These are phyloP conservation scores for Dufourea novaeangliae DNA, from an alignment of 1,140 invertebrate genomes.

Conservation along the genomic window DNA sequence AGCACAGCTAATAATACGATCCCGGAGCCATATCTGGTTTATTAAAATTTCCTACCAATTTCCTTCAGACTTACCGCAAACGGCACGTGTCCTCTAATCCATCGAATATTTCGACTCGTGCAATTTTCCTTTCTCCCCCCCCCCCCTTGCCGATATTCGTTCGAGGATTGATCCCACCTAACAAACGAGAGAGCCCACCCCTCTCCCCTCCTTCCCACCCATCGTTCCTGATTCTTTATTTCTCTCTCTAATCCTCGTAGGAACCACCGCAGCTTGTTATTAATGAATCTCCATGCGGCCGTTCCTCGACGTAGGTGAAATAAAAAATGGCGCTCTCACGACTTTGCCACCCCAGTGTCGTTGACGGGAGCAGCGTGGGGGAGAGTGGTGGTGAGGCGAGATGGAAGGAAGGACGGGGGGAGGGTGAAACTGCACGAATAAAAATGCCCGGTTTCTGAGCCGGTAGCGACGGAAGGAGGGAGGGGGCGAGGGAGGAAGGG, in stretches of 20 bases:
- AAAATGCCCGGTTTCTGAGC: slow-evolving; percentile 78
- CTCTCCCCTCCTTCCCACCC: neutral
- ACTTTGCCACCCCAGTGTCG: slow-evolving; percentile 72
- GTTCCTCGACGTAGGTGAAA: slow-evolving; percentile 62
- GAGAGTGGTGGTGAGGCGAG: slow-evolving; percentile 59
- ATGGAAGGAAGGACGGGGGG: slow-evolving; percentile 63
- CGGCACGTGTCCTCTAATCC: slow-evolving; percentile 54
- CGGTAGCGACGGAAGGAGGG: slow-evolving; percentile 6
- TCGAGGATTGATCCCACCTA: slow-evolving; percentile 46
- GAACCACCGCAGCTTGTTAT: slow-evolving; percentile 69
- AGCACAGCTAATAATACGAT: neutral
- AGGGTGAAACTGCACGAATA: slow-evolving; percentile 77
- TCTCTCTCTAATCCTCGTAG: slow-evolving; percentile 69
- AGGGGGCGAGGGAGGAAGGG: neutral
- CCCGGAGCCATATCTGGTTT: slow-evolving; percentile 13
- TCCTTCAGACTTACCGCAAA: slow-evolving; percentile 20
- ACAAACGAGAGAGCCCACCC: slow-evolving; percentile 40
- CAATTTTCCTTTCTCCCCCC: slow-evolving; percentile 24
- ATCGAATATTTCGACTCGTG: slow-evolving; percentile 44
- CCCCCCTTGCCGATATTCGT: slow-evolving; percentile 50
- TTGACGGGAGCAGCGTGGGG: slow-evolving; percentile 62
- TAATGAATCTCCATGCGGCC: slow-evolving; percentile 71
- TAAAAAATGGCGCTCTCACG: slow-evolving; percentile 74
- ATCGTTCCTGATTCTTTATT: slow-evolving; percentile 14
- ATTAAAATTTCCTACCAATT: slow-evolving; percentile 54